Percentiles rank a stretch among this genome's conserved stretches.
Evolutionary conservation across 2,797 vertebrate genomes (phyloP).

Genomic region (Paedocypris micromegethes): DNA sequence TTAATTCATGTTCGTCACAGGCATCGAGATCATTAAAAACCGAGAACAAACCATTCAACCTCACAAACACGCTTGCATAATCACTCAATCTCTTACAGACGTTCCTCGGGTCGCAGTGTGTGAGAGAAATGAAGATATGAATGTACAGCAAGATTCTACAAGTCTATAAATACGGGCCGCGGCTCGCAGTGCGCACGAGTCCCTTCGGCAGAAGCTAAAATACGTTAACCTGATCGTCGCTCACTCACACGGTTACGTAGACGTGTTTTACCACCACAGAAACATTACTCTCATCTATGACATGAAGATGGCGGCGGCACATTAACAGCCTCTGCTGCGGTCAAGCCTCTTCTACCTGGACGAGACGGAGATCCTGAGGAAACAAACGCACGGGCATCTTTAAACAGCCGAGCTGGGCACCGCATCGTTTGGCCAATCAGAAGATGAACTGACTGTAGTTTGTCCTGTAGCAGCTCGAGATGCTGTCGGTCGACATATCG

Average conservation of each 20-base stretch:
- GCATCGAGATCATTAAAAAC: slow-evolving; percentile 74
- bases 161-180: slow-evolving; percentile 27
- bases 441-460: slow-evolving; percentile 80
- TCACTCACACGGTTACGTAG: slow-evolving; percentile 9
- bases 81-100: slow-evolving; percentile 15
- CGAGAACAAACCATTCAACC: slow-evolving; percentile 55
- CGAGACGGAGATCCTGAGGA: slow-evolving; percentile 63
- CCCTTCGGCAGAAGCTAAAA: slow-evolving; percentile 25
- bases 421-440: background rate
- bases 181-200: slow-evolving; percentile 5
- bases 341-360: slow-evolving; percentile 72
- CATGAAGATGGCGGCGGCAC: slow-evolving; percentile 10
- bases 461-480: slow-evolving; percentile 84
- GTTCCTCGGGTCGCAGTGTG: slow-evolving; percentile 27
- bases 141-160: slow-evolving; percentile 19
- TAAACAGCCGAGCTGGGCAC: background rate
- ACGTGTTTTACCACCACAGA: background rate
- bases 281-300: slow-evolving; percentile 15
- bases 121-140: slow-evolving; percentile 35
- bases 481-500: slow-evolving; percentile 88
- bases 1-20: slow-evolving; percentile 73
- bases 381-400: background rate
- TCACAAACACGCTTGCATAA: slow-evolving; percentile 38
- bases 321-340: slow-evolving; percentile 32
- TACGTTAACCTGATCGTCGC: slow-evolving; percentile 13